A percentile compares a stretch with the other conserved stretches of the same genome.
These are phyloP conservation scores for Carassius carassius DNA, from an alignment of 2,113 vertebrate species.

Conservation along the genomic window DNA sequence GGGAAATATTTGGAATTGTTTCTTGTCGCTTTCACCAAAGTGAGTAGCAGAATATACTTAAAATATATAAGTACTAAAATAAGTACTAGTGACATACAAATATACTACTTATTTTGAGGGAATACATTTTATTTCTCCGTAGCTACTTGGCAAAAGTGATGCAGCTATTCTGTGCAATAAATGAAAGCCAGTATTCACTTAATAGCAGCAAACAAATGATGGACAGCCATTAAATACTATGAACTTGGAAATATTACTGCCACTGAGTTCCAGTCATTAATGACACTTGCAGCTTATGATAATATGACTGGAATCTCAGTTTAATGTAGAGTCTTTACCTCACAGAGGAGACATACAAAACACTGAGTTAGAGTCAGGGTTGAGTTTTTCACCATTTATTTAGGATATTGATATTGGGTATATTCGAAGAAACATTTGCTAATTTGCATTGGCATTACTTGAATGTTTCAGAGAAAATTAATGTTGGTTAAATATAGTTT, in stretches of 20 bases:
- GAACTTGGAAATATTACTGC: neutral
- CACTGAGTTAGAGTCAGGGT: neutral
- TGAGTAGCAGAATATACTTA: neutral
- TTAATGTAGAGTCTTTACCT: conserved; percentile 12
- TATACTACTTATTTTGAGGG: neutral
- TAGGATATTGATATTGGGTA: neutral
- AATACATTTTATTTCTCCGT: neutral
- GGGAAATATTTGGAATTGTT: neutral
- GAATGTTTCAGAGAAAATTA: conserved; percentile 47
- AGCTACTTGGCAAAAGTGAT: conserved; percentile 29
- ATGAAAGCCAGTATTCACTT: conserved; percentile 39
- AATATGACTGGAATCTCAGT: conserved; percentile 30
- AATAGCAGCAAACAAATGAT: conserved; percentile 34
- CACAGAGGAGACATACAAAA: neutral
- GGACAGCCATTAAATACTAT: neutral
- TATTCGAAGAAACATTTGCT: conserved; percentile 7
- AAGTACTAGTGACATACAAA: neutral
- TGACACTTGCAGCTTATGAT: neutral
- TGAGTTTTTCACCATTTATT: neutral
- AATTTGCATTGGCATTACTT: conserved; percentile 49
- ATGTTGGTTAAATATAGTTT: conserved; percentile 24
- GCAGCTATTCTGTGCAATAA: conserved; percentile 54
- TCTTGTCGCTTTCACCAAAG: neutral
- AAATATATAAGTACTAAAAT: neutral
- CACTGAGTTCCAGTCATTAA: neutral